phyloP scores from a whole-genome alignment of 2,113 vertebrate species.

The Leuciscus idus region DNA sequence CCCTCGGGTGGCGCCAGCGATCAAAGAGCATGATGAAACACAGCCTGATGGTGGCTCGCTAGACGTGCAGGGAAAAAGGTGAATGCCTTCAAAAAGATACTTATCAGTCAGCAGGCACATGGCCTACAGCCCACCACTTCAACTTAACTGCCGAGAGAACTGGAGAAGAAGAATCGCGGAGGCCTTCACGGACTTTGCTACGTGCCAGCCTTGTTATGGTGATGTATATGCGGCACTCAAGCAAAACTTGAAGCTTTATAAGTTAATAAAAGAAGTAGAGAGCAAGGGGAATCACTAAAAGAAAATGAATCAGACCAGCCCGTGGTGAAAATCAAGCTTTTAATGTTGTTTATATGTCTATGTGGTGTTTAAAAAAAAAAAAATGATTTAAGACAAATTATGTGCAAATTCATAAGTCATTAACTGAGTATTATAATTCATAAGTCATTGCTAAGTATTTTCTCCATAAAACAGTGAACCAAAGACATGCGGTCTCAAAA shows the following conservation, averaged over 20 bases:
- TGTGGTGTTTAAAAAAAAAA: too few species aligned
- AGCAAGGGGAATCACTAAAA: background rate
- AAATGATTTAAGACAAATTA: too few species aligned
- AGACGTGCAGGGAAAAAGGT: conserved; percentile 78
- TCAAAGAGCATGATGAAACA: conserved; percentile 89
- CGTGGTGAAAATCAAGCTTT: too few species aligned
- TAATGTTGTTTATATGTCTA: too few species aligned
- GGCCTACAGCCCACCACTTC: conserved; percentile 77
- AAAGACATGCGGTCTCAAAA: too few species aligned
- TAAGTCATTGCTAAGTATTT: too few species aligned
- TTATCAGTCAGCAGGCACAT: conserved; percentile 82
- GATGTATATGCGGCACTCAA: background rate
- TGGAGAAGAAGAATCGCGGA: conserved; percentile 67
- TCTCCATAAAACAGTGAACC: too few species aligned
- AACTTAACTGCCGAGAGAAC: conserved; percentile 58
- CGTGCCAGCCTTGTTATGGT: background rate
- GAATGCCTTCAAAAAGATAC: conserved; percentile 87
- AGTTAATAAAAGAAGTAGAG: background rate
- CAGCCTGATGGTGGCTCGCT: conserved; percentile 84
- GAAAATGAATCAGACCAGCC: background rate
- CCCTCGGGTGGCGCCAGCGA: conserved; percentile 80
- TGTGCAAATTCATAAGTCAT: too few species aligned
- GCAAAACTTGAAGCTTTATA: background rate
- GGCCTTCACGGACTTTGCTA: background rate
- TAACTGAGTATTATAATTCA: too few species aligned